Evolutionary conservation across 2,113 vertebrate species (phyloP).

Genomic region (Setophaga petechia): DNA sequence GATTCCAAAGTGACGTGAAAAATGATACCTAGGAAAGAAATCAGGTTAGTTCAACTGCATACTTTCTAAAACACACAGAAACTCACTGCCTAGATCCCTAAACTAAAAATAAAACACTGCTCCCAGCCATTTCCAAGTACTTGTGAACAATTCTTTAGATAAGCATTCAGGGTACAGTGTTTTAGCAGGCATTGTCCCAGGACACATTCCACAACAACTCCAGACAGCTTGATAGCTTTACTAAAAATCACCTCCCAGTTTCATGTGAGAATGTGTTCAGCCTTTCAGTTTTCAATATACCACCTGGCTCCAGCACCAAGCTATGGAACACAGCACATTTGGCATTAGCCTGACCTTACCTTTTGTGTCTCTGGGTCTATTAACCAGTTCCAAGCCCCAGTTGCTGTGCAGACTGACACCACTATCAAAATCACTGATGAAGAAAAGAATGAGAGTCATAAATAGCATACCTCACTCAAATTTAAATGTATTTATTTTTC

Average conservation of each 20-base stretch:
- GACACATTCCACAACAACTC: not conserved
- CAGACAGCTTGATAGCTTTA: not conserved
- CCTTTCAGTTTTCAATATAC: not conserved
- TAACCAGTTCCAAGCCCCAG: constrained; percentile 99
- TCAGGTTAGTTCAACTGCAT: not conserved
- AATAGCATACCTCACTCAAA: not conserved
- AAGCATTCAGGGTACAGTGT: not conserved
- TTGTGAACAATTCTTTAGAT: not conserved
- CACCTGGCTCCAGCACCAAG: not conserved
- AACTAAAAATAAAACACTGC: not conserved
- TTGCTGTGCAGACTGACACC: constrained; percentile 97
- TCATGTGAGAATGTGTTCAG: not conserved
- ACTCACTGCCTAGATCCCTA: not conserved
- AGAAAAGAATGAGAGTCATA: constrained; percentile 54
- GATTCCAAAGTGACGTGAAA: constrained; percentile 98
- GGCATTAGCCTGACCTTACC: constrained; percentile 68
- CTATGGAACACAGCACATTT: not conserved
- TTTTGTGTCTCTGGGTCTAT: constrained; percentile 99
- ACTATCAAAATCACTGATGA: constrained; percentile 96
- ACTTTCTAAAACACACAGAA: not conserved
- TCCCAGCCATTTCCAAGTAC: not conserved
- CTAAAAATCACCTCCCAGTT: not conserved
- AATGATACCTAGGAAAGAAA: constrained; percentile 88
- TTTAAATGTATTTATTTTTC: not conserved
- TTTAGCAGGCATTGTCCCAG: not conserved